A percentile compares a stretch with the other conserved stretches of the same genome.
Conservation (phyloP, 2,797 vertebrate species). For the Enteromius thamalakanensis region DNA sequence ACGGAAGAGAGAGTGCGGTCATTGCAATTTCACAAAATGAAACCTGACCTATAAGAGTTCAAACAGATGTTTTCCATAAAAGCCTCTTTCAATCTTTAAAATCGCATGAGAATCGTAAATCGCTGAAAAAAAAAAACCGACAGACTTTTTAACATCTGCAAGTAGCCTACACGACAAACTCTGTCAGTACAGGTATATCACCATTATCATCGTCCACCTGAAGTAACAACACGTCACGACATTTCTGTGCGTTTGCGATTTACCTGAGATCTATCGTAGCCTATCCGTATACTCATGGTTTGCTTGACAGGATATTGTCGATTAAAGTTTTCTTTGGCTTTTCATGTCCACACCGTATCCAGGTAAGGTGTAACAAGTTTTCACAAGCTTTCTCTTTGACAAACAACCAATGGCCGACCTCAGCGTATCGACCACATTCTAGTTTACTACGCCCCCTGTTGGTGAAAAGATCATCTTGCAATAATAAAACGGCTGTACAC, state of each 20-base stretch:
- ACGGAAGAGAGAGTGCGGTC: background rate
- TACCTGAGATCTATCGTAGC: constrained; percentile 12
- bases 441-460: constrained; percentile 5
- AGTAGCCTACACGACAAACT: background rate
- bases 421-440: background rate
- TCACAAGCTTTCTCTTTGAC: constrained; percentile 4
- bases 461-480: background rate
- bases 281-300: constrained; percentile 19
- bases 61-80: background rate
- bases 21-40: background rate
- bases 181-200: background rate
- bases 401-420: constrained; percentile 3
- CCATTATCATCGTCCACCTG: constrained; percentile 16
- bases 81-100: background rate
- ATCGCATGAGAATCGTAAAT: no score
- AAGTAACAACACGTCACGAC: background rate
- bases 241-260: background rate
- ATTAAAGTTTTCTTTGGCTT: background rate
- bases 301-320: background rate
- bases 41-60: background rate
- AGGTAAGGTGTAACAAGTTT: background rate
- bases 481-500: no score
- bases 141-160: background rate
- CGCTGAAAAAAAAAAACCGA: background rate
- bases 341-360: background rate